Evolutionary conservation across 2,797 vertebrate genomes (phyloP), one percentile per base, ranked within the genome.

Genomic region (Sebastes wilsoni): DNA sequence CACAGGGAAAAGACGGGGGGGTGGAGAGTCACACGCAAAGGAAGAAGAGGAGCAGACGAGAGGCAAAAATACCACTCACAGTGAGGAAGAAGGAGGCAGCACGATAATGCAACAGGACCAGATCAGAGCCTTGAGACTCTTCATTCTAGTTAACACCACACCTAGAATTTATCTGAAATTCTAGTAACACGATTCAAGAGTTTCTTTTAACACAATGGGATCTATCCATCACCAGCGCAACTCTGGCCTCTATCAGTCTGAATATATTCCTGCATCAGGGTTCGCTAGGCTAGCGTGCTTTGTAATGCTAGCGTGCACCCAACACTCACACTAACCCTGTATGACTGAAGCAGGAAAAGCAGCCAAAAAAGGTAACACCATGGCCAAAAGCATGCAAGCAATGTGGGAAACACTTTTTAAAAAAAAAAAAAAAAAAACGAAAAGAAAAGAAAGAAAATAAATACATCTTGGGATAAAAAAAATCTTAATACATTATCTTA

Each of bases 401-500:
- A 89, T 84, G 85, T 88, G 88, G 88, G 89, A 91, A 92, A 93
- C 91, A 93, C 89, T 87, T 54, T 46, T 1, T 0, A 87, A 65
- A 73, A 77, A 87, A 82, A 76, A 66, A 67, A 75, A 82, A 82
- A 96, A 91, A 8, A 8, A 20, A 91, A 87, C 4, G 27, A 96
- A 97, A 96, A 96, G 94, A 97, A 36, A 36, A 36, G 36, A 36
- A 96, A 96, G 96, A 97, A 98, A 98, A 99, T 98, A 99, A 98
- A 99, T 98, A 99, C 97, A 98, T 95, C 93, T 97, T 95, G 93
- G 96, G 92, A 94, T 94, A 92, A 94, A 95, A 95, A 96, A 95
- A 94, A 93, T 90, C 93, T 94, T 94, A 96, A 95, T 95, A 95
- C 94, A 95, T 95, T 95, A 95, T 95, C 90, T 94, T 94, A 92